These are phyloP conservation scores for Macaca mulatta DNA, from an alignment of 2,113 vertebrate genomes.

Conservation along the genomic window DNA sequence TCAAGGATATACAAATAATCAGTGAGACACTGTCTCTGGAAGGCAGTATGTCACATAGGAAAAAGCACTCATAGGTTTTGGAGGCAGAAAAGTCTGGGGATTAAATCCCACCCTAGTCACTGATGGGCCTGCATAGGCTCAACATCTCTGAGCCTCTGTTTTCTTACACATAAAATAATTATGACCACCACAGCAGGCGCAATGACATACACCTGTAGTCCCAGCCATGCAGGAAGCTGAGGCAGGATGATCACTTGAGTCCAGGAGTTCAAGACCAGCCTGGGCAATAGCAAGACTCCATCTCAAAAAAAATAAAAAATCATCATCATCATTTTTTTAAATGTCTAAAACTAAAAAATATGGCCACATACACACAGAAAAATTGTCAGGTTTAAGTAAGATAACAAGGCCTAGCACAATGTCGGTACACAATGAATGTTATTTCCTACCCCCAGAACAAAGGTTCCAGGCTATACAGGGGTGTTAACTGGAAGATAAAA, in stretches of 20 bases:
- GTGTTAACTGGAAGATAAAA: neutral
- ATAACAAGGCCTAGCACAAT: neutral
- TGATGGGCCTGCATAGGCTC: neutral
- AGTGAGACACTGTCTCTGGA: neutral
- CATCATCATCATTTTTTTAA: no score
- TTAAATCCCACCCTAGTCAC: neutral
- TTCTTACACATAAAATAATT: slow-evolving; percentile 28
- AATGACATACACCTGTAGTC: no score
- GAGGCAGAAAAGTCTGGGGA: neutral
- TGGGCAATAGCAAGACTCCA: no score
- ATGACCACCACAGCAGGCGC: neutral
- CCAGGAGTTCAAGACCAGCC: no score
- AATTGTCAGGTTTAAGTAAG: neutral
- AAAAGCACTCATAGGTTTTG: neutral
- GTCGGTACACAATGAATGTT: slow-evolving; percentile 7
- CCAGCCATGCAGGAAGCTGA: no score
- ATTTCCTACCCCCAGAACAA: slow-evolving; percentile 6
- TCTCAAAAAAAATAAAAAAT: no score
- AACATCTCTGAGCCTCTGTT: neutral
- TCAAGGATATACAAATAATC: neutral
- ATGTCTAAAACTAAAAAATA: neutral
- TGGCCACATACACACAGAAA: neutral
- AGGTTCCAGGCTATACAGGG: neutral
- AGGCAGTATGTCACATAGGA: neutral
- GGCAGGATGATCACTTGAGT: no score